Evolutionary conservation across 2,888 invertebrate species (phyloP).

Genomic region (Andrena dorsata): DNA sequence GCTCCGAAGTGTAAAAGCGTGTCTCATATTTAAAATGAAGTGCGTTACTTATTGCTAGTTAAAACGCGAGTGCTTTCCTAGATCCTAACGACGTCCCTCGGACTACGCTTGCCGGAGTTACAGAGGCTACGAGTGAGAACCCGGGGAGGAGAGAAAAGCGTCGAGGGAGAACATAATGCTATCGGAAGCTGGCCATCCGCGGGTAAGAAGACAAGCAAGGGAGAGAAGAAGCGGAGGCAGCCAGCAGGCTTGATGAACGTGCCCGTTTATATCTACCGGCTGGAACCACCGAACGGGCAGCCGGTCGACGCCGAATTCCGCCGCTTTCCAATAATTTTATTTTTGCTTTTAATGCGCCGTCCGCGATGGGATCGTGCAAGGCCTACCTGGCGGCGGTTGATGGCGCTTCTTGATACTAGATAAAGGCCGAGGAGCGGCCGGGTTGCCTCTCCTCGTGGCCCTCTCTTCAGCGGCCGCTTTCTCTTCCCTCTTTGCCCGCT

Average conservation of each 20-base stretch:
- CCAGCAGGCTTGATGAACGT: constrained; percentile 69
- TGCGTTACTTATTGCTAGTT: too few relatives aligned
- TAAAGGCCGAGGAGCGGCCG: constrained; percentile 63
- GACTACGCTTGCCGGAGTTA: neutral
- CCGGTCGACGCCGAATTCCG: constrained; percentile 77
- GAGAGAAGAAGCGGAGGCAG: constrained; percentile 36
- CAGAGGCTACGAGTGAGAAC: neutral
- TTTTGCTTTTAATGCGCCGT: constrained; percentile 79
- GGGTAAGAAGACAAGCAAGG: constrained; percentile 58
- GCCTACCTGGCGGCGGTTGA: constrained; percentile 69
- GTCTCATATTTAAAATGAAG: too few relatives aligned
- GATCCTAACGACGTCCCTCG: too few relatives aligned
- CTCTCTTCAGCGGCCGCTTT: constrained; percentile 24
- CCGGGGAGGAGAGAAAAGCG: constrained; percentile 35
- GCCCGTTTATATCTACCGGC: constrained; percentile 70
- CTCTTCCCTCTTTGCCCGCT: constrained; percentile 10
- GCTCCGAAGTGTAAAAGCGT: too few relatives aligned
- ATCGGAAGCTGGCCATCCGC: constrained; percentile 77
- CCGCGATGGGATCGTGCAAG: constrained; percentile 74
- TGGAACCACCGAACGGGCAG: constrained; percentile 71
- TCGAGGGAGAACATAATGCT: constrained; percentile 73
- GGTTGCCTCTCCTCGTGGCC: constrained; percentile 49
- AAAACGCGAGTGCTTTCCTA: too few relatives aligned
- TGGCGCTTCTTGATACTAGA: constrained; percentile 72
- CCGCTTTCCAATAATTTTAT: constrained; percentile 80